phyloP scores from a whole-genome alignment of 2,113 vertebrate species.

The Megaceryle maxima region DNA sequence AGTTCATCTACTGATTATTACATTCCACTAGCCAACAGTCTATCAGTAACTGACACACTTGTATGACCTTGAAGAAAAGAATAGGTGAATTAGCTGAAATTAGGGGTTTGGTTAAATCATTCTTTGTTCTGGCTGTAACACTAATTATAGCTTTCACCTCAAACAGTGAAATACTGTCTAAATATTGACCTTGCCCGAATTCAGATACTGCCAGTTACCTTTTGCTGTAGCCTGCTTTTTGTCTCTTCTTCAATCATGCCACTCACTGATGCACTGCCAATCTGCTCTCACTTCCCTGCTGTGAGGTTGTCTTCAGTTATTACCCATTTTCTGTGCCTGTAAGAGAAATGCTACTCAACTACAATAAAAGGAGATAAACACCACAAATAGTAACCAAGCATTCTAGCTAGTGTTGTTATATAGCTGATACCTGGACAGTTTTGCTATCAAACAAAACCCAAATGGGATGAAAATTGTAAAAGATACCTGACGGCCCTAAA shows the following conservation, averaged over 20 bases:
- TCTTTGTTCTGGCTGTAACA: background rate
- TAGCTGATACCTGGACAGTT: background rate
- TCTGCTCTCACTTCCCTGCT: slow-evolving; percentile 23
- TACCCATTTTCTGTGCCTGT: slow-evolving; percentile 22
- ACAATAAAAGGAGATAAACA: slow-evolving; percentile 38
- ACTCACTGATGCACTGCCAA: slow-evolving; percentile 20
- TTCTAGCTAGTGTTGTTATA: background rate
- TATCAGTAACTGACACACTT: background rate
- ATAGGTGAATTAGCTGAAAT: background rate
- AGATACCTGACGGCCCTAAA: background rate
- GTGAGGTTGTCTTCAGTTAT: slow-evolving; percentile 30
- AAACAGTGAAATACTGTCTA: background rate
- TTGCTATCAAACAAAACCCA: background rate
- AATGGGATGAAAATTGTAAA: slow-evolving; percentile 39
- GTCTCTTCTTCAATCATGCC: slow-evolving; percentile 16
- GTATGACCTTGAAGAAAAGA: background rate
- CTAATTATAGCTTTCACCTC: background rate
- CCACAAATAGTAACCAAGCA: background rate
- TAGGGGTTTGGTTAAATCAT: background rate
- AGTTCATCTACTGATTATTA: background rate
- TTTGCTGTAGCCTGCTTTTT: slow-evolving; percentile 17
- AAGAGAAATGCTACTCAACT: slow-evolving; percentile 39
- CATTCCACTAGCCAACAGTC: background rate
- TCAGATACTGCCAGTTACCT: slow-evolving; percentile 31
- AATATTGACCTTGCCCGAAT: slow-evolving; percentile 22